These are phyloP conservation scores for Cervus canadensis DNA, from an alignment of 2,113 vertebrate species.

Conservation along the genomic window DNA sequence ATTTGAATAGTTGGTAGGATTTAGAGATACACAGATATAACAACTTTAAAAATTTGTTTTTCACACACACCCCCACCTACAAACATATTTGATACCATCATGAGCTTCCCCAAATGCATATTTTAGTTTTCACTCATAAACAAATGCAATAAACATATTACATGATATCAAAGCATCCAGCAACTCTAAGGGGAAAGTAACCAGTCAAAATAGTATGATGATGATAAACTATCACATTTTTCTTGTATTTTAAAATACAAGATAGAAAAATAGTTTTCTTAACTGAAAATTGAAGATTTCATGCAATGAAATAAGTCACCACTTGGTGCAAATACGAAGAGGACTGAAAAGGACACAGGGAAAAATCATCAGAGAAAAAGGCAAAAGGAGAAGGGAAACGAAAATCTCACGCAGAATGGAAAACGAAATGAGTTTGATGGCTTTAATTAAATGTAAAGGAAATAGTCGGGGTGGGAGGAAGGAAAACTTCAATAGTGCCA, in stretches of 20 bases:
- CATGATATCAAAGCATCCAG: not conserved
- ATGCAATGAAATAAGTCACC: not conserved
- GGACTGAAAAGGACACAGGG: not conserved
- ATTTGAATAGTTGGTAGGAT: not conserved
- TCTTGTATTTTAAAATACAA: conserved; percentile 8
- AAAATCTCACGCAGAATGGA: not conserved
- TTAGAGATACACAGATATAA: not conserved
- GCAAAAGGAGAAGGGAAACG: not conserved
- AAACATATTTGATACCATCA: not conserved
- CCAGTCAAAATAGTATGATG: not conserved
- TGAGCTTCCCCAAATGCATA: not conserved
- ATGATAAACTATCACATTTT: not conserved
- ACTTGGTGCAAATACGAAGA: not conserved
- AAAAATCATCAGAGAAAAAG: not conserved
- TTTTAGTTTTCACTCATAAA: not conserved
- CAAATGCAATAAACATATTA: not conserved
- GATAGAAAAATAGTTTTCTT: not conserved
- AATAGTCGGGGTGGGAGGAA: not conserved
- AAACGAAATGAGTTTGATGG: conserved; percentile 37
- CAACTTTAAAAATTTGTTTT: not conserved
- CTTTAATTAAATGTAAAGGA: conserved; percentile 66
- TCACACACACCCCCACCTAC: not conserved
- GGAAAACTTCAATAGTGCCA: conserved; percentile 50
- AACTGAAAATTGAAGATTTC: not conserved
- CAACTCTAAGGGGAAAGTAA: not conserved